These are phyloP conservation scores for Plagodis pulveraria DNA, from an alignment of 2,888 invertebrate genomes.

Conservation along the genomic window DNA sequence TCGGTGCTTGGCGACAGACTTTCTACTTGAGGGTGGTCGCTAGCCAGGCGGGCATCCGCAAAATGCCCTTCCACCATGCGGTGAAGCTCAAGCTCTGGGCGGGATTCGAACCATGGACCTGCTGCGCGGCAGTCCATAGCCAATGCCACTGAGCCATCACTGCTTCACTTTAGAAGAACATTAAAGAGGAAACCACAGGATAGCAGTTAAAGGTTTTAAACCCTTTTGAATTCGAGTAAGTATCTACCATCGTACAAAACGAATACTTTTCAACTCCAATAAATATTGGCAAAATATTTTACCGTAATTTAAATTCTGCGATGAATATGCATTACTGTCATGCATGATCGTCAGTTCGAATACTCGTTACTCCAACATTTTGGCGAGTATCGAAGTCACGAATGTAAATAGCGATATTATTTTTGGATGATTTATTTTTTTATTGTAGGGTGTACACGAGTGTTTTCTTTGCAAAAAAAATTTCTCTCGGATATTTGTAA, in stretches of 20 bases:
- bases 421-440: conserved; percentile 9
- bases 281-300: conserved; percentile 36
- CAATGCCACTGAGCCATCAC: too few species aligned
- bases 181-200: conserved; percentile 18
- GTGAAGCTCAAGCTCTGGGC: too few species aligned
- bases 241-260: conserved; percentile 4
- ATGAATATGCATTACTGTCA: conserved; percentile 38
- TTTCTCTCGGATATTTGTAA: too few species aligned
- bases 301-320: conserved; percentile 34
- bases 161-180: conserved; percentile 15
- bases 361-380: conserved; percentile 22
- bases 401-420: conserved; percentile 4
- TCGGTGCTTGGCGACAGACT: too few species aligned
- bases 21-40: too few species aligned
- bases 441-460: too few species aligned
- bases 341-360: conserved; percentile 31
- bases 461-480: too few species aligned
- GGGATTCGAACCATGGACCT: too few species aligned
- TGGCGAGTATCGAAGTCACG: conserved; percentile 10
- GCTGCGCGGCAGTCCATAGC: too few species aligned
- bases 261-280: conserved; percentile 26
- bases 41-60: too few species aligned
- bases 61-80: too few species aligned
- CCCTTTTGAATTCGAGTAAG: conserved; percentile 28
- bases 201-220: conserved; percentile 25